phyloP scores from a whole-genome alignment of 2,113 vertebrate genomes.

The Caranx melampygus region DNA sequence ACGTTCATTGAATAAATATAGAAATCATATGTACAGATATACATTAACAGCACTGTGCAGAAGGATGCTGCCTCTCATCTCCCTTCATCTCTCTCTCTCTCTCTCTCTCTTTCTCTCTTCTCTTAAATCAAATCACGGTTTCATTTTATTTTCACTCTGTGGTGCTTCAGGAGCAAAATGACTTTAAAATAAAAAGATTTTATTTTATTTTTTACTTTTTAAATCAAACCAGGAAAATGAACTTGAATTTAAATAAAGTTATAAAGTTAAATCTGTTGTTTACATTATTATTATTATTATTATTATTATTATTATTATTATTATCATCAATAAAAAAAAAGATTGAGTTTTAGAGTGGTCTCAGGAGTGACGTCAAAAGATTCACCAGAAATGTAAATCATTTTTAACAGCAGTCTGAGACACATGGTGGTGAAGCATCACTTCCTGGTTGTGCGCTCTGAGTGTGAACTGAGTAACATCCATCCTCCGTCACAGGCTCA shows the following conservation, averaged over 20 bases:
- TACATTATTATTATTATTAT: not conserved
- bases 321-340: too few relatives aligned
- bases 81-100: not conserved
- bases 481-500: not conserved
- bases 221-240: not conserved
- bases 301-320: not conserved
- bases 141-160: not conserved
- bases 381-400: not conserved
- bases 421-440: too few relatives aligned
- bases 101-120: too few relatives aligned
- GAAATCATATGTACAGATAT: slow-evolving; percentile 86
- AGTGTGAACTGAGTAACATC: slow-evolving; percentile 16
- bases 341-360: not conserved
- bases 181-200: not conserved
- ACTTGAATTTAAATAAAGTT: slow-evolving; percentile 10
- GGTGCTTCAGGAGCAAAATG: not conserved
- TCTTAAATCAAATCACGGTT: not conserved
- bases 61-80: slow-evolving; percentile 38
- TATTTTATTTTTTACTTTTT: not conserved
- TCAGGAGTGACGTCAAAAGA: not conserved
- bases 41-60: slow-evolving; percentile 80
- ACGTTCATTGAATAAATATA: slow-evolving; percentile 85
- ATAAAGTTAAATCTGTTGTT: not conserved
- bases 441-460: not conserved
- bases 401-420: too few relatives aligned